Conservation (phyloP, 2,888 invertebrate genomes). For the Calameuta pallipes region DNA sequence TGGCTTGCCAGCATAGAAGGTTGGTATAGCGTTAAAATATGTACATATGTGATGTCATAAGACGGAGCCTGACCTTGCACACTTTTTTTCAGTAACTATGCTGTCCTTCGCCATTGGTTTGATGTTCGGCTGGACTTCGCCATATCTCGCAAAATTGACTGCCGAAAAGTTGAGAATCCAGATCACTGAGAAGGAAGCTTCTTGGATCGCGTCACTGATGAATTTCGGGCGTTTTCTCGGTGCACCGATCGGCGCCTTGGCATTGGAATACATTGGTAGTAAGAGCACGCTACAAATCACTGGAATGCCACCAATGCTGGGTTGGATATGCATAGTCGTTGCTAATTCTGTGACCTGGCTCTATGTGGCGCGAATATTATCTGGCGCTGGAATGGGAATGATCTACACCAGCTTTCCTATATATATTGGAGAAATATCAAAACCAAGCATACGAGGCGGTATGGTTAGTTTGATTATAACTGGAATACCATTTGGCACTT, state of each 20-base stretch:
- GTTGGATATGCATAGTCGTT: constrained; percentile 42
- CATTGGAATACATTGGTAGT: constrained; percentile 43
- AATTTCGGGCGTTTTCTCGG: constrained; percentile 50
- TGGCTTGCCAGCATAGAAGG: constrained; percentile 34
- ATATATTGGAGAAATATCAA: constrained; percentile 51
- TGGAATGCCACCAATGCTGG: constrained; percentile 35
- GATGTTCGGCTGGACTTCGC: constrained; percentile 51
- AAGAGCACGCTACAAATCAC: constrained; percentile 42
- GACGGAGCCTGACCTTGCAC: background rate
- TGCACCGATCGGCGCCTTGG: constrained; percentile 38
- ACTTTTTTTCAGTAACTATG: background rate
- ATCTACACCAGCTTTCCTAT: constrained; percentile 49
- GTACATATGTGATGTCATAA: background rate
- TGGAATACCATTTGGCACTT: constrained; percentile 48
- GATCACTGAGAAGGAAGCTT: constrained; percentile 42
- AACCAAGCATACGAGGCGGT: constrained; percentile 52
- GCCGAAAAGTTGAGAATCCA: constrained; percentile 34
- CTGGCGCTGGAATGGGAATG: constrained; percentile 47
- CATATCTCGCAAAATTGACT: constrained; percentile 43
- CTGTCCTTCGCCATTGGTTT: constrained; percentile 29
- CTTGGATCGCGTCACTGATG: constrained; percentile 52
- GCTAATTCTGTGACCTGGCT: constrained; percentile 41
- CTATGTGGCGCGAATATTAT: constrained; percentile 36
- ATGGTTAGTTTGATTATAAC: constrained; percentile 49
- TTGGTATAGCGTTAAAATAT: constrained; percentile 11